Base-by-base conservation (phyloP, 92 coral and sea anemone species). In the Parazoanthus atlanticus region DNA sequence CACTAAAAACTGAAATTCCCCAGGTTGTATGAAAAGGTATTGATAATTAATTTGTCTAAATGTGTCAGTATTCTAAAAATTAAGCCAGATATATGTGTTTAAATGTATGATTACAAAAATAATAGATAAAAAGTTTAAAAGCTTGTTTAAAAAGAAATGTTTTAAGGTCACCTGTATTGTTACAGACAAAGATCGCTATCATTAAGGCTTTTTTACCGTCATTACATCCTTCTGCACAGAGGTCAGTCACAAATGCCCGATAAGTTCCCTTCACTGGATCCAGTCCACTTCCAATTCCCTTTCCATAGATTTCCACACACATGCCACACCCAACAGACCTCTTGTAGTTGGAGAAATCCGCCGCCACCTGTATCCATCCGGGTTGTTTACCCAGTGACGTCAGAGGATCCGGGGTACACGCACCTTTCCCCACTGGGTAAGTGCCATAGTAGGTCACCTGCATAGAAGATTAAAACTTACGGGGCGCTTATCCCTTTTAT, bases 381-480 rank as follows among this genome's bases (percentile, higher is more conserved):
- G 78, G 87, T 70, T 69, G 87, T 84, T 84, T 84, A 8, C 78
- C 78, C 87, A 84, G 47, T 84, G 78, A n/a, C 58, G 87, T 41
- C 78, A 84, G 41, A 17, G 87, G 87, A 84, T 84, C 87, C 29
- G 87, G 87, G 16, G 87, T 84, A 84, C 87, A 84, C 56, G 87
- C 87, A 1, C 87, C 87, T 40, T 84, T 84, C 31, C 87, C 87
- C 10, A 84, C 78, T 38, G 87, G 87, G 61, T 69, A 84, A 21
- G n/a, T 84, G 8, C 87, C 87, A 61, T 28, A 84, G 33, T 84
- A 84, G 8, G 87, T 84, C 1, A 84, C 87, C 87, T 84, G 40
- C 3, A 36, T 23, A 34, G 4, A 33, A 11, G 19, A 6, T 23
- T 38, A 21, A 36, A 75, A 10, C 38, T 34, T 34, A 34, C 1